A percentile compares a stretch with the other conserved stretches of the same genome.
These are phyloP conservation scores for Sturmia bella DNA, from an alignment of 2,888 invertebrate genomes.

Conservation along the genomic window DNA sequence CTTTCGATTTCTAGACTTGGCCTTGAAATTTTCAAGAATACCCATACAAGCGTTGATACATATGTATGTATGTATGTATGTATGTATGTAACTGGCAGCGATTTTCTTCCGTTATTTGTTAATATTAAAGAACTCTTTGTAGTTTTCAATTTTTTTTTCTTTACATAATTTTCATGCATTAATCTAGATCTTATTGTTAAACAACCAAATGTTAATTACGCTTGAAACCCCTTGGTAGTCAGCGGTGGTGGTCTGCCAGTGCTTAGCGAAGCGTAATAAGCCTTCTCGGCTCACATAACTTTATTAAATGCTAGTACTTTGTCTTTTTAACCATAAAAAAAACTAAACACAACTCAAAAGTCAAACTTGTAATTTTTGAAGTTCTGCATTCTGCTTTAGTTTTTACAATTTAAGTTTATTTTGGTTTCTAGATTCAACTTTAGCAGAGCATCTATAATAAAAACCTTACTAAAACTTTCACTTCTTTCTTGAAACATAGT, in stretches of 20 bases:
- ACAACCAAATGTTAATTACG: slow-evolving; percentile 44
- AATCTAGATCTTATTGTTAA: slow-evolving; percentile 62
- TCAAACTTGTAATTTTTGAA: too few relatives aligned
- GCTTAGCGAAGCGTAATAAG: slow-evolving; percentile 60
- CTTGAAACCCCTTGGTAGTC: slow-evolving; percentile 1
- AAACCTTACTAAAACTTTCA: too few relatives aligned
- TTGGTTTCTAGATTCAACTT: too few relatives aligned
- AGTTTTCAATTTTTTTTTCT: slow-evolving; percentile 43
- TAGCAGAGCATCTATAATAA: too few relatives aligned
- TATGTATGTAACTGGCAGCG: slow-evolving; percentile 7
- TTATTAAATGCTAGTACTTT: slow-evolving; percentile 20
- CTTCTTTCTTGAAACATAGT: too few relatives aligned
- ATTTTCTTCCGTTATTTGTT: slow-evolving; percentile 60
- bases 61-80: too few relatives aligned
- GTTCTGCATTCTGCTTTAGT: too few relatives aligned
- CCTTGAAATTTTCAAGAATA: slow-evolving; percentile 50
- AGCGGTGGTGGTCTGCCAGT: slow-evolving; percentile 10
- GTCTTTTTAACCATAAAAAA: background rate
- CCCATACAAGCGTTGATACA: background rate
- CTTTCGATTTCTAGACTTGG: slow-evolving; percentile 5
- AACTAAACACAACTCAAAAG: background rate
- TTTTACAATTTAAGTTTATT: too few relatives aligned
- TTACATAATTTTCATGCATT: slow-evolving; percentile 45
- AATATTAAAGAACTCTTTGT: slow-evolving; percentile 15
- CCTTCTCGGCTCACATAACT: slow-evolving; percentile 27